Evolutionary conservation across 2,797 vertebrate genomes (phyloP).

Genomic region (Galagoides demidoff): DNA sequence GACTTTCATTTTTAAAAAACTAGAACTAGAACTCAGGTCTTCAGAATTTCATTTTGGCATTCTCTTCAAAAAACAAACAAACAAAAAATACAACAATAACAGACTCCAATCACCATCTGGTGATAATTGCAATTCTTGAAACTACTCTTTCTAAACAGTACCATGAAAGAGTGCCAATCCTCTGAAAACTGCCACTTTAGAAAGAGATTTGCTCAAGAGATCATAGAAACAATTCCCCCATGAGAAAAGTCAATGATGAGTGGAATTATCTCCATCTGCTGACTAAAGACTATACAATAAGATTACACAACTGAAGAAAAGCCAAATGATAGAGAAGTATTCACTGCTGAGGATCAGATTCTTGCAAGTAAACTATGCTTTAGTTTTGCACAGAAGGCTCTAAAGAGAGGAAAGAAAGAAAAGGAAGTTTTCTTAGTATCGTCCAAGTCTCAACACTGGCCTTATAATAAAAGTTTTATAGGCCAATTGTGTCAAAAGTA

Average conservation of each 20-base stretch:
- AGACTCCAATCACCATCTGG: neutral
- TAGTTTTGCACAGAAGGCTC: neutral
- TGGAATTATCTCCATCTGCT: constrained; percentile 45
- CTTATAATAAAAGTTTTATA: neutral
- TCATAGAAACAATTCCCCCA: constrained; percentile 10
- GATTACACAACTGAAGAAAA: neutral
- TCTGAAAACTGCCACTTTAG: constrained; percentile 37
- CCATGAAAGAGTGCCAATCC: neutral
- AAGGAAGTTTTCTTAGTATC: neutral
- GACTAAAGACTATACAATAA: neutral
- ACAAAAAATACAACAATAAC: neutral
- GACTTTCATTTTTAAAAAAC: neutral
- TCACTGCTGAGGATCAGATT: constrained; percentile 5
- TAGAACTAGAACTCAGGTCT: neutral
- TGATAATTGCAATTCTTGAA: neutral
- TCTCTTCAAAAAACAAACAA: neutral
- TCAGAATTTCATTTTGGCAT: neutral
- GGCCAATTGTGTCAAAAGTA: neutral
- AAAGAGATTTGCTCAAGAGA: constrained; percentile 49
- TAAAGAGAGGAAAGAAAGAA: neutral
- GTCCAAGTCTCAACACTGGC: neutral
- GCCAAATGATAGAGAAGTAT: neutral
- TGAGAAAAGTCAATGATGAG: constrained; percentile 16
- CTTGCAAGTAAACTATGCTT: neutral
- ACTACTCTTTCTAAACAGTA: constrained; percentile 11